Evolutionary conservation across 2,888 invertebrate species (phyloP).

Genomic region (Muscina levida): DNA sequence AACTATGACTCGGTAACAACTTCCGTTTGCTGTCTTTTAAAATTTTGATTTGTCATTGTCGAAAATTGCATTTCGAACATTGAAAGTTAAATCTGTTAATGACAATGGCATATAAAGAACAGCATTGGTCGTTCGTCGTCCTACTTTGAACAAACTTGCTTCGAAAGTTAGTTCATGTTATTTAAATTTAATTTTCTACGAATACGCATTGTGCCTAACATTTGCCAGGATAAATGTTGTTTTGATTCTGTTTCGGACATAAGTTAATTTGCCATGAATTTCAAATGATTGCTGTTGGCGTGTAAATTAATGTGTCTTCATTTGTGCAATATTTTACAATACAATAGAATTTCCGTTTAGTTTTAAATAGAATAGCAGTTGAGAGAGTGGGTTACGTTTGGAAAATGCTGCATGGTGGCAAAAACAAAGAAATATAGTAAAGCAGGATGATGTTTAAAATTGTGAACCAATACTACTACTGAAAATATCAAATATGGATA

Average conservation of each 20-base stretch:
- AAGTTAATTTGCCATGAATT: conserved; percentile 49
- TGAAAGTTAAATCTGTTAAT: conserved; percentile 55
- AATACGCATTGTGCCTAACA: conserved; percentile 20
- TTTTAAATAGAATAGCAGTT: no score
- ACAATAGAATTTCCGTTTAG: no score
- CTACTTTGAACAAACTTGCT: neutral
- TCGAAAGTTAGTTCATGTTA: conserved; percentile 29
- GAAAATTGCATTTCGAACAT: conserved; percentile 58
- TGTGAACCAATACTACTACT: no score
- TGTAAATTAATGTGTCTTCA: no score
- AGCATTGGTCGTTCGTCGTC: no score
- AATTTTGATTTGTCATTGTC: conserved; percentile 63
- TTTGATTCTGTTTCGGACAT: conserved; percentile 48
- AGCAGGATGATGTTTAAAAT: no score
- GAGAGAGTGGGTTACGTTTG: no score
- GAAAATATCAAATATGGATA: no score
- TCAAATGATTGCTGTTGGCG: conserved; percentile 18
- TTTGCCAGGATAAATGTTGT: neutral
- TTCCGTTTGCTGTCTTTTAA: conserved; percentile 65
- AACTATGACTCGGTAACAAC: conserved; percentile 58
- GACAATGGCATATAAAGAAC: conserved; percentile 29
- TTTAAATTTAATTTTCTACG: conserved; percentile 57
- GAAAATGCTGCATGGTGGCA: no score
- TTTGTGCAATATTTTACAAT: no score
- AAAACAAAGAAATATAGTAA: no score